Conservation (phyloP, 2,888 invertebrate genomes). For the Liodrosophila aerea region DNA sequence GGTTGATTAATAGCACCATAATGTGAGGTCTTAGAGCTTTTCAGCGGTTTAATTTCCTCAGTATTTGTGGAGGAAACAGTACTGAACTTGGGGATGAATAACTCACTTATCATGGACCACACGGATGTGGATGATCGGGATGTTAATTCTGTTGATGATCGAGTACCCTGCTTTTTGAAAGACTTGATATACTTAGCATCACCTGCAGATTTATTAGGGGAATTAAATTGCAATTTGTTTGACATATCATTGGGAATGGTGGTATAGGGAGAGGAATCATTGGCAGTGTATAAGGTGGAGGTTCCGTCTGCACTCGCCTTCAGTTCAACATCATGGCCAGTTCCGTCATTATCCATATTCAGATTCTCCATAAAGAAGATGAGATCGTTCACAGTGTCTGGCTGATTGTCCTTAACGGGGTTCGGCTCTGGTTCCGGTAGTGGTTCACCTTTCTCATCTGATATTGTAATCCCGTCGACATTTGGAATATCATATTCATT, state of each 20-base stretch:
- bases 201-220: conserved; percentile 46
- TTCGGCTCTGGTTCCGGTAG: not conserved
- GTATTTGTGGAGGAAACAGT: not conserved
- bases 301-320: not conserved
- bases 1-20: conserved; percentile 17
- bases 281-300: not conserved
- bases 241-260: conserved; percentile 27
- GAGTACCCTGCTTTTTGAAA: not conserved
- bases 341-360: conserved; percentile 3
- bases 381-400: conserved; percentile 13
- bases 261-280: conserved; percentile 1
- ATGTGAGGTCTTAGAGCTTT: fast-evolving
- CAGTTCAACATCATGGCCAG: not conserved
- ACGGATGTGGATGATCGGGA: too few relatives aligned
- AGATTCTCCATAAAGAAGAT: conserved; percentile 19
- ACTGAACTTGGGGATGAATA: conserved; percentile 7
- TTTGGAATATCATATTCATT: not conserved
- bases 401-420: not conserved
- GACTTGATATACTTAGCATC: conserved; percentile 44
- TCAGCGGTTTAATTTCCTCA: conserved; percentile 22
- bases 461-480: too few relatives aligned
- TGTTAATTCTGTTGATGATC: not conserved
- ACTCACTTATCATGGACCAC: conserved; percentile 31
- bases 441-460: too few relatives aligned
- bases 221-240: conserved; percentile 35